Evolutionary conservation across 2,797 vertebrate species (phyloP).

Genomic region (Lacerta bilineata): DNA sequence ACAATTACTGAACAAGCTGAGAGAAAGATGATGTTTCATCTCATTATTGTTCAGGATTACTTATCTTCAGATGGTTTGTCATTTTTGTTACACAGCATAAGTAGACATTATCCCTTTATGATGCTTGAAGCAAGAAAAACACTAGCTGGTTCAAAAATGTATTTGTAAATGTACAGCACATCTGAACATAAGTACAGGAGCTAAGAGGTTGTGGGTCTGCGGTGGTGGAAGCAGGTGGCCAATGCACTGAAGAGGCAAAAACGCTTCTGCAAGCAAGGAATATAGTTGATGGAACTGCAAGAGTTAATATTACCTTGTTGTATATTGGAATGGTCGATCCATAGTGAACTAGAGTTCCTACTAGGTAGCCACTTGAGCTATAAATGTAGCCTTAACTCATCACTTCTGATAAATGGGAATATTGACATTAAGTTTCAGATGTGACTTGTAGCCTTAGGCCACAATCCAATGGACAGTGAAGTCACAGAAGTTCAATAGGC

Average conservation of each 20-base stretch:
- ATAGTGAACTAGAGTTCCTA: neutral
- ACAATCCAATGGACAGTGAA: neutral
- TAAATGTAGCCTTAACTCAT: neutral
- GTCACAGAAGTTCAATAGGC: neutral
- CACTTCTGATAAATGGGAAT: neutral
- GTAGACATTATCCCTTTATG: neutral
- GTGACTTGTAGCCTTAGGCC: neutral
- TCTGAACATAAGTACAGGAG: neutral
- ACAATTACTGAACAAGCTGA: neutral
- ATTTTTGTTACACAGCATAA: neutral
- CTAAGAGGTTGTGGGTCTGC: neutral
- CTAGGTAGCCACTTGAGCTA: neutral
- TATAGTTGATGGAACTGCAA: neutral
- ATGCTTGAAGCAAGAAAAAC: neutral
- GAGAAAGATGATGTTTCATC: neutral
- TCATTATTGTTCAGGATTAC: neutral
- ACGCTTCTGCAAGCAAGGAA: neutral
- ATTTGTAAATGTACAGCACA: neutral
- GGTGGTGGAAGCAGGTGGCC: neutral
- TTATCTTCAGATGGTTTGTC: neutral
- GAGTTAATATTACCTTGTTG: neutral
- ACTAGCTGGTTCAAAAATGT: neutral
- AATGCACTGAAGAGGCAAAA: neutral
- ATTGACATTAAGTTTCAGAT: neutral
- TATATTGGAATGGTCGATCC: neutral